Evolutionary conservation across 2,888 invertebrate species (phyloP).

Genomic region (Drosophila nigricruria): DNA sequence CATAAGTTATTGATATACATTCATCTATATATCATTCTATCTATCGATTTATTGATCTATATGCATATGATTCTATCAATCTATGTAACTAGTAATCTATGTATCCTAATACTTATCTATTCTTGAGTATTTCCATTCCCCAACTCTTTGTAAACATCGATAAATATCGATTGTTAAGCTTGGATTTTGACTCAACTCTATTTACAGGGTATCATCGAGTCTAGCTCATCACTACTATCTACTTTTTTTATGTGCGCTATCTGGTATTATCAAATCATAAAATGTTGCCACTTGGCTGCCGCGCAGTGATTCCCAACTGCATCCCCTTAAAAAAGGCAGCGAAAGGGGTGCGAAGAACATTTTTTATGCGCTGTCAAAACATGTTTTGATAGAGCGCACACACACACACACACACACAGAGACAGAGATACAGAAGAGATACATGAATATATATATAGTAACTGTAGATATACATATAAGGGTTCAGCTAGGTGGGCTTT

Average conservation of each 20-base stretch:
- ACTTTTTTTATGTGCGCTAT: constrained; percentile 52
- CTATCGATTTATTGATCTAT: too few species aligned
- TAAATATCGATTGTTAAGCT: background rate
- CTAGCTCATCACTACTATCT: background rate
- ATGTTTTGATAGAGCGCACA: constrained; percentile 80
- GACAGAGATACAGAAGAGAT: background rate
- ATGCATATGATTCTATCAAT: too few species aligned
- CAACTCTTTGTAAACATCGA: too few species aligned
- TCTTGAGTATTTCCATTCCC: background rate
- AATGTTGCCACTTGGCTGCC: constrained; percentile 83
- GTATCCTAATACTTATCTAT: too few species aligned
- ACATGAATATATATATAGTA: constrained; percentile 30
- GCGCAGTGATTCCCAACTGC: constrained; percentile 43
- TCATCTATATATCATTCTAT: too few species aligned
- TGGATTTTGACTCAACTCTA: background rate
- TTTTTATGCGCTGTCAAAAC: constrained; percentile 84
- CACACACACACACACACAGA: constrained; percentile 35
- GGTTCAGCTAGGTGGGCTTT: constrained; percentile 27
- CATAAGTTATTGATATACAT: too few species aligned
- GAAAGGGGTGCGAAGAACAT: constrained; percentile 70
- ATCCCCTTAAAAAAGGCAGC: constrained; percentile 33
- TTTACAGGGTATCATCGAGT: constrained; percentile 12
- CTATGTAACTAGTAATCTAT: too few species aligned
- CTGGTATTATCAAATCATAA: constrained; percentile 84
- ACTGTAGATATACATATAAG: constrained; percentile 25